Conservation (phyloP, 2,888 invertebrate species). For the Apotomis betuletana region DNA sequence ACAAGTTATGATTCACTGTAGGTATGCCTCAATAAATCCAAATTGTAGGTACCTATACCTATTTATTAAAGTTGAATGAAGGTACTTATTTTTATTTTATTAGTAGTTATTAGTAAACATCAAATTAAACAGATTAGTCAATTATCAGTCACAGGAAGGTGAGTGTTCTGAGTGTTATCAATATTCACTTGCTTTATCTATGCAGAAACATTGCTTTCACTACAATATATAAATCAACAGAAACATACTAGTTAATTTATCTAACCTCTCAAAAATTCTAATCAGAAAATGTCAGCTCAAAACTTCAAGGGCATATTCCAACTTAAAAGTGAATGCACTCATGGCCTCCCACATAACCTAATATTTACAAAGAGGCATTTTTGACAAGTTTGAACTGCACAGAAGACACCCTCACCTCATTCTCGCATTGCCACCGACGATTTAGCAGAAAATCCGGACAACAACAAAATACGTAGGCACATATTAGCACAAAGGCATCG, state of each 20-base stretch:
- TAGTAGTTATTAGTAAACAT: neutral
- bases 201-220: constrained; percentile 25
- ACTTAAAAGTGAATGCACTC: constrained; percentile 28
- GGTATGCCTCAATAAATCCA: no score
- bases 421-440: constrained; percentile 19
- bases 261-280: neutral
- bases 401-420: constrained; percentile 27
- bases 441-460: constrained; percentile 36
- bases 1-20: no score
- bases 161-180: constrained; percentile 37
- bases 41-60: no score
- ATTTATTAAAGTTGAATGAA: no score
- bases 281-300: constrained; percentile 21
- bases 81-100: no score
- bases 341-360: constrained; percentile 40
- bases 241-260: neutral
- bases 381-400: constrained; percentile 32
- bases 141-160: constrained; percentile 30
- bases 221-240: neutral
- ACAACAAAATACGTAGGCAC: constrained; percentile 44
- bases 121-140: neutral
- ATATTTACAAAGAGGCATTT: constrained; percentile 41
- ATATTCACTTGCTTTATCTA: constrained; percentile 26
- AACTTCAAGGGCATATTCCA: constrained; percentile 9
- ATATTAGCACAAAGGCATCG: constrained; percentile 41